Conservation (phyloP, 2,888 invertebrate species). For the Chrysomela aeneicollis region DNA sequence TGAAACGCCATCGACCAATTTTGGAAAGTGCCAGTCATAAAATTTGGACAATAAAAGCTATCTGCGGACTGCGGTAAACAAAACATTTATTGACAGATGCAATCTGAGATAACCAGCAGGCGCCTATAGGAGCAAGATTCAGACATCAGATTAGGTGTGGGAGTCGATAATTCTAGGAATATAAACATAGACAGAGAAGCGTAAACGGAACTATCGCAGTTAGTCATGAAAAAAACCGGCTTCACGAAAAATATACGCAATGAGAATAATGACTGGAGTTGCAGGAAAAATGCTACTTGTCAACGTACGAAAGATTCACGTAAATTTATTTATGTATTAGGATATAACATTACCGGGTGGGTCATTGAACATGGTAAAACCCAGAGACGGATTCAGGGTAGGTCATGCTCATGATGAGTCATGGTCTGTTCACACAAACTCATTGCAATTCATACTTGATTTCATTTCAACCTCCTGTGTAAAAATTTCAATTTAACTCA, state of each 20-base stretch:
- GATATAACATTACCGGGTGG: constrained; percentile 17
- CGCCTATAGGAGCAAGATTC: background rate
- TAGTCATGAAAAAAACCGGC: background rate
- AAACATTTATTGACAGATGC: constrained; percentile 2
- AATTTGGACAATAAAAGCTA: background rate
- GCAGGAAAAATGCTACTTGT: background rate
- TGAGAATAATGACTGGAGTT: background rate
- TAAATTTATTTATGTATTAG: constrained; percentile 22
- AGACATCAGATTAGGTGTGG: background rate
- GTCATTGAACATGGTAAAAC: constrained; percentile 20
- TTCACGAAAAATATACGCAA: background rate
- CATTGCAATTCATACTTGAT: too few relatives aligned
- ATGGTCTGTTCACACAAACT: too few relatives aligned
- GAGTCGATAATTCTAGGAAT: background rate
- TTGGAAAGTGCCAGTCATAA: background rate
- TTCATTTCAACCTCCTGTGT: too few relatives aligned
- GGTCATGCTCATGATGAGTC: background rate
- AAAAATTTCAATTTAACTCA: too few relatives aligned
- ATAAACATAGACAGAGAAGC: background rate
- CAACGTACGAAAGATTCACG: constrained; percentile 13
- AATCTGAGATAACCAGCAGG: background rate
- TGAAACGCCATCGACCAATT: background rate
- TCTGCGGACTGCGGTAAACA: background rate
- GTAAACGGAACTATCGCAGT: background rate
- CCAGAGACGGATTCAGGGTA: background rate